Evolutionary conservation across 92 coral and sea anemone species (phyloP).

Genomic region (Zoanthus solanderi): DNA sequence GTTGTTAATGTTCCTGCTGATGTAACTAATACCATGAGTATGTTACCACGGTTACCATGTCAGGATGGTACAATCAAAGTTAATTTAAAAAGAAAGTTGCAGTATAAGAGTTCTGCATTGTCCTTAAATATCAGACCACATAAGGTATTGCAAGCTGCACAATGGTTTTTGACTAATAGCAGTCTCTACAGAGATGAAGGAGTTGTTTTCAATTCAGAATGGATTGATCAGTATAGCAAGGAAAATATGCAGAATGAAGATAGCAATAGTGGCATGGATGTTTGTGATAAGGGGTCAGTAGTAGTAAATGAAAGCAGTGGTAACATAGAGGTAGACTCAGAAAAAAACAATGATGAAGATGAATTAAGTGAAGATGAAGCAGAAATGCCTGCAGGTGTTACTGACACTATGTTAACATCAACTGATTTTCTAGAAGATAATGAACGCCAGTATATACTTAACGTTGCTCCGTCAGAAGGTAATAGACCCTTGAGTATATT

Average conservation of each 20-base stretch:
- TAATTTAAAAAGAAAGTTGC: too few species aligned
- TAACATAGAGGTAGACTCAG: too few species aligned
- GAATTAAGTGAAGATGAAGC: conserved; percentile 68
- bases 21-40: too few species aligned
- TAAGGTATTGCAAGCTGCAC: too few species aligned
- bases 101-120: too few species aligned
- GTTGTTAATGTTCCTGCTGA: too few species aligned
- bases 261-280: too few species aligned
- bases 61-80: too few species aligned
- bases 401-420: conserved; percentile 72
- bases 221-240: conserved; percentile 13
- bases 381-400: conserved; percentile 78
- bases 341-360: conserved; percentile 44
- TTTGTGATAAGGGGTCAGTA: too few species aligned
- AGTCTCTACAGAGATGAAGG: conserved; percentile 41
- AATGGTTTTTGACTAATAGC: conserved; percentile 18
- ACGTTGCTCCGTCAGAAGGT: conserved; percentile 77
- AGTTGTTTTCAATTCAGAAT: conserved; percentile 17
- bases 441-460: conserved; percentile 68
- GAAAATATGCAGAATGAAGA: not conserved
- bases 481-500: conserved; percentile 69
- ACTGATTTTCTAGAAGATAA: conserved; percentile 74
- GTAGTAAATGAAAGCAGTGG: too few species aligned
- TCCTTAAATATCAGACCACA: too few species aligned
- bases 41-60: too few species aligned